A percentile compares a stretch with the other conserved stretches of the same genome.
Evolutionary conservation across 2,113 vertebrate genomes (phyloP).

Genomic region (Spilogale gracilis): DNA sequence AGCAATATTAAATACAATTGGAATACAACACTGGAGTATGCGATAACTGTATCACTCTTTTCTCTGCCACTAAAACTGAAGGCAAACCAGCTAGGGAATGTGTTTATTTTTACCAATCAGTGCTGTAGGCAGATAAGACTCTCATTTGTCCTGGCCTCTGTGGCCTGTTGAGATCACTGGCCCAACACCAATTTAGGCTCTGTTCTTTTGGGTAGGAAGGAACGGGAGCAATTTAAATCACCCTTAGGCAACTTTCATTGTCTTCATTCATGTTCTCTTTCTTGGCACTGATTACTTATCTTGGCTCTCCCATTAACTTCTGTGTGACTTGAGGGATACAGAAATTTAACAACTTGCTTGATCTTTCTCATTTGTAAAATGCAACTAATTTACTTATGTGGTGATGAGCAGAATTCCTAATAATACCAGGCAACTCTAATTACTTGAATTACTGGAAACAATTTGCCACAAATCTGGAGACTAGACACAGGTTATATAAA

Average conservation of each 20-base stretch:
- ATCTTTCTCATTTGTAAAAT: constrained; percentile 76
- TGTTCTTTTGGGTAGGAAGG: constrained; percentile 47
- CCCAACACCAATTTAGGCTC: constrained; percentile 59
- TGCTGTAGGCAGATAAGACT: constrained; percentile 40
- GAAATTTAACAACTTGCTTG: constrained; percentile 74
- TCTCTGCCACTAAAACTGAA: not conserved
- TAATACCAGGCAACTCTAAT: constrained; percentile 69
- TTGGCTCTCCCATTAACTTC: constrained; percentile 74
- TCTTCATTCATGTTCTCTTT: constrained; percentile 70
- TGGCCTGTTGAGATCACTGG: constrained; percentile 42
- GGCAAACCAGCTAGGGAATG: constrained; percentile 4
- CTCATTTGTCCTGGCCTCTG: constrained; percentile 47
- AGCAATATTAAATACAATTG: constrained; percentile 3
- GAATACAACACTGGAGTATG: not conserved
- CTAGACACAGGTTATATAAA: not conserved
- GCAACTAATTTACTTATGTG: constrained; percentile 68
- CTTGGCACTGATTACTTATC: constrained; percentile 81
- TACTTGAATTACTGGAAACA: constrained; percentile 64
- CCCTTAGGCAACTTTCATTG: constrained; percentile 69
- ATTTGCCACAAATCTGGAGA: constrained; percentile 54
- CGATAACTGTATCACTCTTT: constrained; percentile 28
- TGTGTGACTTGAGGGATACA: constrained; percentile 73
- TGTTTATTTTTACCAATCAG: constrained; percentile 50
- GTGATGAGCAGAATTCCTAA: constrained; percentile 66
- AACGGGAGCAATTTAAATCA: constrained; percentile 73